Conservation (phyloP, 2,113 vertebrate species). For the Oncorhynchus clarkii region DNA sequence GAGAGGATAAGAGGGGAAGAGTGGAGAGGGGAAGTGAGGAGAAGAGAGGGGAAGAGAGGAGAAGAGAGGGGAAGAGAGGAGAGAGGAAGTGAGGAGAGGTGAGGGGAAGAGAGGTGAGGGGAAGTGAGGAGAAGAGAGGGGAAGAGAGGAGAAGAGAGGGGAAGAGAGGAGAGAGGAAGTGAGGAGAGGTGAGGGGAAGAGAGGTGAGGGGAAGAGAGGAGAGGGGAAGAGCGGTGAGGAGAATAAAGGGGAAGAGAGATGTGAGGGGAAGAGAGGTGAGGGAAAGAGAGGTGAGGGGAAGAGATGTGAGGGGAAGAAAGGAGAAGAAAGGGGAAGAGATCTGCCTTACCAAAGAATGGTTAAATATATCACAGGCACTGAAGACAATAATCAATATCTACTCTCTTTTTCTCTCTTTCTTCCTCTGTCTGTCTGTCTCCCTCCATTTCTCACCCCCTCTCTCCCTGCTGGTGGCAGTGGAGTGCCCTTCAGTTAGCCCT, state of each 20-base stretch:
- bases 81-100: too few relatives aligned
- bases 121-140: too few relatives aligned
- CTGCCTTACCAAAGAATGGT: neutral
- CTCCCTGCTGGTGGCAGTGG: neutral
- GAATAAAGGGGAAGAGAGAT: too few relatives aligned
- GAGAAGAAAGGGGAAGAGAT: too few relatives aligned
- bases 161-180: neutral
- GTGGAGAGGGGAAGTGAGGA: too few relatives aligned
- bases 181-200: too few relatives aligned
- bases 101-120: too few relatives aligned
- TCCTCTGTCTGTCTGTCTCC: neutral
- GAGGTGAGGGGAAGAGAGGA: too few relatives aligned
- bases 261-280: neutral
- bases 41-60: too few relatives aligned
- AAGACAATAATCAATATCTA: conserved; percentile 19
- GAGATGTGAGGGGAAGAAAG: too few relatives aligned
- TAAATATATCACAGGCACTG: conserved; percentile 33
- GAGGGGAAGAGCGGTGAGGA: too few relatives aligned
- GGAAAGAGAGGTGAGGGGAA: neutral
- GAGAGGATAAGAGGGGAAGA: neutral
- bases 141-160: neutral
- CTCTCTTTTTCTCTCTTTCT: conserved; percentile 1
- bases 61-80: too few relatives aligned
- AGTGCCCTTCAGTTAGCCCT: conserved; percentile 31
- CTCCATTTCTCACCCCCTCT: neutral